These are phyloP conservation scores for Microctonus brassicae DNA, from an alignment of 2,888 invertebrate genomes.

Conservation along the genomic window DNA sequence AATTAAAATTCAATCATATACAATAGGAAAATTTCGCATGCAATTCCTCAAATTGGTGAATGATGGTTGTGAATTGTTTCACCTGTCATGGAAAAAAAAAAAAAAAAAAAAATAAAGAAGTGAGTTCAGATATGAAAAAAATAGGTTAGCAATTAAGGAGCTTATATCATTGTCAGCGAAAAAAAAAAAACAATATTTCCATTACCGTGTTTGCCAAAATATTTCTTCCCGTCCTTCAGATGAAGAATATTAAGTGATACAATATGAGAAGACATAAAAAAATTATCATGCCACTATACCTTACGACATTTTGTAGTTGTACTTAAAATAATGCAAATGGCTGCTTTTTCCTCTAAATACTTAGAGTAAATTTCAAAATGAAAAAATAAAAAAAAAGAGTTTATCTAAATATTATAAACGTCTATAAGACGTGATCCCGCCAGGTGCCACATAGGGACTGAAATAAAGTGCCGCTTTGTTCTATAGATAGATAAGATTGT, in stretches of 20 bases:
- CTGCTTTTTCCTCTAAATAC: neutral
- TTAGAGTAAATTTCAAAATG: neutral
- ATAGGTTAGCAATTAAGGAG: neutral
- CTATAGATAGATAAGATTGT: neutral
- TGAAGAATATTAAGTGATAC: neutral
- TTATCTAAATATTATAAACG: neutral
- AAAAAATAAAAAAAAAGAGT: neutral
- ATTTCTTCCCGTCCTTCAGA: neutral
- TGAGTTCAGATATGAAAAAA: neutral
- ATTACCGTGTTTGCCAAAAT: neutral
- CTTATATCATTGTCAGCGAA: neutral
- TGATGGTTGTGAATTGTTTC: slow-evolving; percentile 5
- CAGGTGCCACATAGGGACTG: neutral
- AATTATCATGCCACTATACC: neutral
- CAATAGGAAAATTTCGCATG: slow-evolving; percentile 11
- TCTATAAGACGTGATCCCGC: neutral
- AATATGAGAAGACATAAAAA: neutral
- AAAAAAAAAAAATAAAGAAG: neutral
- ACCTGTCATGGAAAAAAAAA: neutral
- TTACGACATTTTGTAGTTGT: neutral
- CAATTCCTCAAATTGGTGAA: neutral
- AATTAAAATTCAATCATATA: neutral
- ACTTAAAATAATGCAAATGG: neutral
- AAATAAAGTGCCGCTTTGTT: neutral
- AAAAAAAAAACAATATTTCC: neutral